phyloP scores from a whole-genome alignment of 2,113 vertebrate genomes.

The Cynocephalus volans region DNA sequence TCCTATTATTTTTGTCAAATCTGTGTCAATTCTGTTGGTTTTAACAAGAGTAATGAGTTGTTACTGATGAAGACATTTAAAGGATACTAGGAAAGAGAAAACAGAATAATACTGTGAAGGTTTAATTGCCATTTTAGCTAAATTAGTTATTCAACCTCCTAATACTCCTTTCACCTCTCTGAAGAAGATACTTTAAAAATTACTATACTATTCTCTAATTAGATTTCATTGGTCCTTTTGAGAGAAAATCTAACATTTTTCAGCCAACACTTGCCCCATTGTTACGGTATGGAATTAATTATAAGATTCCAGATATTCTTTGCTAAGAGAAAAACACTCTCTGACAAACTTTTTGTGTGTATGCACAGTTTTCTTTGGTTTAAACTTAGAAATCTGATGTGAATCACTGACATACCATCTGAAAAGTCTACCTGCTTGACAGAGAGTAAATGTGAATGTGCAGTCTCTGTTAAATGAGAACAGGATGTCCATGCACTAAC shows the following conservation, averaged over 20 bases:
- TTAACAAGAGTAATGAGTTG: neutral
- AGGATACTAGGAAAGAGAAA: conserved; percentile 14
- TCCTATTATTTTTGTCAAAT: conserved; percentile 13
- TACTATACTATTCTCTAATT: neutral
- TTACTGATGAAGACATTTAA: neutral
- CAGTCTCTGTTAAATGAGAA: neutral
- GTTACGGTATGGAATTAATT: neutral
- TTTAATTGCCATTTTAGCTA: conserved; percentile 37
- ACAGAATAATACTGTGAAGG: neutral
- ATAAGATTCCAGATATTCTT: conserved; percentile 38
- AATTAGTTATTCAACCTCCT: conserved; percentile 45
- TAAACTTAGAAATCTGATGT: conserved; percentile 10
- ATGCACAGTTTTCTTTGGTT: neutral
- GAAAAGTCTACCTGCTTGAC: neutral
- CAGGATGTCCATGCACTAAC: neutral
- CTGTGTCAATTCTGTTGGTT: neutral
- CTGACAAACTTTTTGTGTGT: neutral
- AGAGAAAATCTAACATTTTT: conserved; percentile 29
- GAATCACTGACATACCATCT: conserved; percentile 28
- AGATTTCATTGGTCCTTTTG: neutral
- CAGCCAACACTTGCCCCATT: neutral
- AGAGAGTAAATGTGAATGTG: neutral
- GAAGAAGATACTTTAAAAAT: conserved; percentile 47
- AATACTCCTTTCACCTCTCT: conserved; percentile 32
- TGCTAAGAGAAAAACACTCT: conserved; percentile 36